Evolutionary conservation across 2,113 vertebrate species (phyloP).

Genomic region (Pica pica): DNA sequence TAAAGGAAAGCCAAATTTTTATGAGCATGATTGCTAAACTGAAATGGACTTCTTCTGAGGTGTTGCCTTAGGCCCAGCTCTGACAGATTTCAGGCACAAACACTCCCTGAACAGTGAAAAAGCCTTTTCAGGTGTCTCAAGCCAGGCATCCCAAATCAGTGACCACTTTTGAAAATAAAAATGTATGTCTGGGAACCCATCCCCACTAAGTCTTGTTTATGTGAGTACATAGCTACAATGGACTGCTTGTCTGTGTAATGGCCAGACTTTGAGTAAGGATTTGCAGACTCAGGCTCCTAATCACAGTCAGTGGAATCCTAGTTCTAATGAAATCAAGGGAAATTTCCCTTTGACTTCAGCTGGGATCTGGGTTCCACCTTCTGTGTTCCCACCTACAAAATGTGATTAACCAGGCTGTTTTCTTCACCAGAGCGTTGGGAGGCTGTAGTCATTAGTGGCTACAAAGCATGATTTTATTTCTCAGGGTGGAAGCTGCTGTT

Average conservation of each 20-base stretch:
- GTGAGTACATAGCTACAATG: not conserved
- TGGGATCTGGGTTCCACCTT: constrained; percentile 1
- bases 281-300: constrained; percentile 19
- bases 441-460: not conserved
- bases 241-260: constrained; percentile 12
- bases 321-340: constrained; percentile 17
- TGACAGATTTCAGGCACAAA: not conserved
- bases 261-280: constrained; percentile 23
- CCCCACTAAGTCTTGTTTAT: constrained; percentile 38
- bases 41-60: not conserved
- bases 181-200: not conserved
- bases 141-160: constrained; percentile 36
- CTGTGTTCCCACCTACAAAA: not conserved
- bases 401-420: not conserved
- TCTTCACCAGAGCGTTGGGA: not conserved
- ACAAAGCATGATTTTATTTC: constrained; percentile 9
- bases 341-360: constrained; percentile 48
- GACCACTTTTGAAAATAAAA: constrained; percentile 54
- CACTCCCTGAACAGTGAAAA: constrained; percentile 32
- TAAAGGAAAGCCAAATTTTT: not conserved
- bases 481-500: not conserved
- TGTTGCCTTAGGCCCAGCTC: not conserved
- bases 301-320: constrained; percentile 4
- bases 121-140: constrained; percentile 54
- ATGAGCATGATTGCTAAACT: not conserved